phyloP scores from a whole-genome alignment of 1,140 invertebrate genomes.

The Elymnias hypermnestra region DNA sequence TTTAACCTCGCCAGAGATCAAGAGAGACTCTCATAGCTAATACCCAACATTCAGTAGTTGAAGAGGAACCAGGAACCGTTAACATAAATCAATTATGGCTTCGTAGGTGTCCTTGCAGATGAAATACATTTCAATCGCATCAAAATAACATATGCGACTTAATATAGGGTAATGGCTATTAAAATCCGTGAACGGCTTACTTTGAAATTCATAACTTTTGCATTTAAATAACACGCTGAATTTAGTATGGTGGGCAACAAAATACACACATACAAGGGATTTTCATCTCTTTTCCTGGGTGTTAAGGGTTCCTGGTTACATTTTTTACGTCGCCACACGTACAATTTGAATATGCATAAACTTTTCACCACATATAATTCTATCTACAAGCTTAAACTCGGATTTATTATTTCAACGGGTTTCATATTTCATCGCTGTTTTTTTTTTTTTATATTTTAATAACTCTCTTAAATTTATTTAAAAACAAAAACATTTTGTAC shows the following conservation, averaged over 20 bases:
- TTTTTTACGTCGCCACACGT: constrained; percentile 4
- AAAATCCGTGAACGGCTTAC: constrained; percentile 21
- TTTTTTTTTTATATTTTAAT: not conserved
- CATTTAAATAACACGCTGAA: constrained; percentile 29
- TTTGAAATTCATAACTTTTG: constrained; percentile 31
- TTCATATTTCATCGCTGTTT: constrained; percentile 11
- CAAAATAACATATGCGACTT: constrained; percentile 9
- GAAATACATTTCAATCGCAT: constrained; percentile 17
- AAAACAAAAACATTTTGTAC: not conserved
- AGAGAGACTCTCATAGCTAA: too few species aligned
- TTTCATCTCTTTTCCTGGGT: not conserved
- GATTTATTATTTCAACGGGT: constrained; percentile 28
- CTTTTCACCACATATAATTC: constrained; percentile 25
- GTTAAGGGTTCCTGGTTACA: not conserved
- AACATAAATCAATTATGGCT: too few species aligned
- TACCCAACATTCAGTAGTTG: too few species aligned
- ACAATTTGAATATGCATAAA: constrained; percentile 25
- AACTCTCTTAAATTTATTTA: not conserved
- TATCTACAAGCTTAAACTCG: constrained; percentile 24
- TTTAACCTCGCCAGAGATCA: too few species aligned
- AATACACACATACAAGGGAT: not conserved
- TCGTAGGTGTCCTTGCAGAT: too few species aligned
- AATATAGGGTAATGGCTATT: constrained; percentile 22
- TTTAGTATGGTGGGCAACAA: constrained; percentile 15
- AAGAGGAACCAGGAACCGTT: too few species aligned